Percentiles rank a stretch among this genome's conserved stretches.
Evolutionary conservation across 2,888 invertebrate genomes (phyloP).

Genomic region (Macrophya alboannulata): DNA sequence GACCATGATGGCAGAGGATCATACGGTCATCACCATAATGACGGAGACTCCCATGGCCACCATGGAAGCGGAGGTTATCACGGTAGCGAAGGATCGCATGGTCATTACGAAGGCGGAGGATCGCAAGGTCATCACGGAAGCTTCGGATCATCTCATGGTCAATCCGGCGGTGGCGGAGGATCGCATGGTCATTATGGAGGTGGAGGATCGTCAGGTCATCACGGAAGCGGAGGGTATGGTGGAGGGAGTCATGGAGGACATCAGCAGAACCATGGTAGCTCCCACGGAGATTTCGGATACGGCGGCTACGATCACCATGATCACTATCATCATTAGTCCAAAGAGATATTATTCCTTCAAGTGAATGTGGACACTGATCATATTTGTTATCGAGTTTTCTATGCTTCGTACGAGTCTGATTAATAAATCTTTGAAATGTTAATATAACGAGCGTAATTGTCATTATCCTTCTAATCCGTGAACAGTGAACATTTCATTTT

Average conservation of each 20-base stretch:
- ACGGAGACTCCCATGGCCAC: neutral
- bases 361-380: neutral
- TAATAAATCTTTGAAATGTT: neutral
- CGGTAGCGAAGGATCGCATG: neutral
- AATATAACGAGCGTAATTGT: too few relatives aligned
- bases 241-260: too few relatives aligned
- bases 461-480: neutral
- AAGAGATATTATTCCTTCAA: neutral
- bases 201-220: neutral
- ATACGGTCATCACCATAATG: neutral
- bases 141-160: neutral
- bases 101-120: neutral
- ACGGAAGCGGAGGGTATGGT: too few relatives aligned
- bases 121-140: neutral
- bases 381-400: neutral
- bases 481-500: neutral
- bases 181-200: neutral
- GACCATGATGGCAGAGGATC: neutral
- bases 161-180: neutral
- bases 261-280: too few relatives aligned
- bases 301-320: neutral
- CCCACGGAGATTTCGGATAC: too few relatives aligned
- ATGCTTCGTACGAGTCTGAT: neutral
- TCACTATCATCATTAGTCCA: neutral
- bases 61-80: neutral